Base-by-base conservation (phyloP, 2,113 vertebrate genomes). In the Peromyscus polionotus region DNA sequence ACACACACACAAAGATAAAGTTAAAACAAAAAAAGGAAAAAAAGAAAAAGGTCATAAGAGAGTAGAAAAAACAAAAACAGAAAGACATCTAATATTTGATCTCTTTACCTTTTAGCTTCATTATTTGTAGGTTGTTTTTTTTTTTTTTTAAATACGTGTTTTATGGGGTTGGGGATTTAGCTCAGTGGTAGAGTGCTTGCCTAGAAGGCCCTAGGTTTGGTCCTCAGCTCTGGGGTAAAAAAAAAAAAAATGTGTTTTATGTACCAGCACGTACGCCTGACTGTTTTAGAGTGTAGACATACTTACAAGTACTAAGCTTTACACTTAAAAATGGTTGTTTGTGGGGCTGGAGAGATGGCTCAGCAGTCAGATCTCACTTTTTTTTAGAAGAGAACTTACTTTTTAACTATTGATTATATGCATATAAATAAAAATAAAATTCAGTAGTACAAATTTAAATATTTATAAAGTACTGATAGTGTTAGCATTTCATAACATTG, bases 41-140 rank as follows among this genome's bases (percentile, higher is more conserved):
- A 42, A 57, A 68, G n/a, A 45, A 84, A 95, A 91, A 59, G 13
- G 3, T 59, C 85, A 68, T 42, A 90, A 89, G 88, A 88, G 22
- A 81, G 39, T 20, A 63, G 81, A 17, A 20, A 45, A 45, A 65
- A 13, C 22, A 84, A 57, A 42, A 45, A 72, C 93, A 93, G 80
- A n/a, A 81, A 93, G 57, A 24, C 1, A 93, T 17, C 54, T 42
- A 84, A 57, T 67, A 22, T 11, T 36, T 87, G 73, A 45, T 8
- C 31, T 51, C 45, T 42, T 39, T 76, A 96, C 48, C 48, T 94
- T 72, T 72, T 61, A 91, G 63, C 2, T 89, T 93, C 65, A 85
- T 63, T 80, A 33, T 33, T 79, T 79, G 28, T 19, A 51, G 75
- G 51, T 96, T 90, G 7, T 48, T 48, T 63, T 88, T 42, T 79